Evolutionary conservation across 2,113 vertebrate genomes (phyloP).

Genomic region (Ardeotis arabs): DNA sequence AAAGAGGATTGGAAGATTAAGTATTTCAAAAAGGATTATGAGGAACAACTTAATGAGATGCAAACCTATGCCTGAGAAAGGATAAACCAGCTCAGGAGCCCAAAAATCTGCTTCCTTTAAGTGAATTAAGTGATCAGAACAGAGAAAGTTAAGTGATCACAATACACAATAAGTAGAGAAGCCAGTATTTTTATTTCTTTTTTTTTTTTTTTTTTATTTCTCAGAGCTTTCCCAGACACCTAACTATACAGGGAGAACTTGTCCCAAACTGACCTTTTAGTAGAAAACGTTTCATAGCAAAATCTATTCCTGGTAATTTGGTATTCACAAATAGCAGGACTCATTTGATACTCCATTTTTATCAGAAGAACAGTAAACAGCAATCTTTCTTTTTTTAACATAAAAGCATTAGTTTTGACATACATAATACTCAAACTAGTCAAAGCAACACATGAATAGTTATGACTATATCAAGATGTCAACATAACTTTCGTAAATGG

Average conservation of each 20-base stretch:
- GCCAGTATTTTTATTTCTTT: not conserved
- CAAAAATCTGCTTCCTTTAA: not conserved
- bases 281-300: not conserved
- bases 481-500: not conserved
- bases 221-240: not conserved
- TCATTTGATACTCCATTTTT: not conserved
- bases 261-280: not conserved
- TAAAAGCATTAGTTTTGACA: not conserved
- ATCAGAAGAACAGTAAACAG: not conserved
- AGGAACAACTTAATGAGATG: not conserved
- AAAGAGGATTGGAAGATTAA: constrained; percentile 52
- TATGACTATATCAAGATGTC: not conserved
- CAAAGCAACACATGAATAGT: not conserved
- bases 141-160: not conserved
- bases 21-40: constrained; percentile 11
- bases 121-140: not conserved
- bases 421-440: not conserved
- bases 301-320: not conserved
- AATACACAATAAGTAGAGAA: not conserved
- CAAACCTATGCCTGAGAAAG: not conserved
- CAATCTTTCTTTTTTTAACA: not conserved
- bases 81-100: constrained; percentile 5
- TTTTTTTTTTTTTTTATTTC: not conserved
- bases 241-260: not conserved
- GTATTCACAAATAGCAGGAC: not conserved